Conservation (phyloP, 2,888 invertebrate genomes). For the Nycteola revayana region DNA sequence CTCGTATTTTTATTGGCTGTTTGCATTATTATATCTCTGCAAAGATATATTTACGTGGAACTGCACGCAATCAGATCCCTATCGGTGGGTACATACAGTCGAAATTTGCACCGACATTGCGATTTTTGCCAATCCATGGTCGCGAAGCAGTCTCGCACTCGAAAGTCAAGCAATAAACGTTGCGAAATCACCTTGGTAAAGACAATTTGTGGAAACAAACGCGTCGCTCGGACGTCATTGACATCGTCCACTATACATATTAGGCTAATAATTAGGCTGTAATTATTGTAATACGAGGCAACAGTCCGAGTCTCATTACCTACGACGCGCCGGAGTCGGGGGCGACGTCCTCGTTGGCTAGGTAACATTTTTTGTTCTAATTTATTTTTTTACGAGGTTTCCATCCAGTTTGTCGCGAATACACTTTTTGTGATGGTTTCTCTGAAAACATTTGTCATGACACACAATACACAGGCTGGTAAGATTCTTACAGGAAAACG, state of each 20-base stretch:
- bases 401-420: constrained; percentile 13
- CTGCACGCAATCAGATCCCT: constrained; percentile 45
- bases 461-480: constrained; percentile 33
- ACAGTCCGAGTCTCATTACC: constrained; percentile 15
- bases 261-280: constrained; percentile 25
- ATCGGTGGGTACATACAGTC: constrained; percentile 42
- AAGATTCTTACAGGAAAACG: constrained; percentile 58
- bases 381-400: no score
- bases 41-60: constrained; percentile 50
- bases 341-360: constrained; percentile 16
- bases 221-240: constrained; percentile 45
- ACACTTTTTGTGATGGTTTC: constrained; percentile 29
- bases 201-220: constrained; percentile 46
- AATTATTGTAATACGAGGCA: constrained; percentile 35
- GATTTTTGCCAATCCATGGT: constrained; percentile 34
- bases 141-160: constrained; percentile 40
- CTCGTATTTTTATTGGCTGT: constrained; percentile 71
- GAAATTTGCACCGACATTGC: constrained; percentile 30
- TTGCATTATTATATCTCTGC: constrained; percentile 61
- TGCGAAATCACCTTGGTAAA: constrained; percentile 56
- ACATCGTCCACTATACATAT: constrained; percentile 40
- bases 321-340: constrained; percentile 5
- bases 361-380: constrained; percentile 1
- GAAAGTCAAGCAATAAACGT: constrained; percentile 51
- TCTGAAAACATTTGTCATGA: constrained; percentile 41